Conservation (phyloP, 2,797 vertebrate genomes). For the Vipera ursinii region DNA sequence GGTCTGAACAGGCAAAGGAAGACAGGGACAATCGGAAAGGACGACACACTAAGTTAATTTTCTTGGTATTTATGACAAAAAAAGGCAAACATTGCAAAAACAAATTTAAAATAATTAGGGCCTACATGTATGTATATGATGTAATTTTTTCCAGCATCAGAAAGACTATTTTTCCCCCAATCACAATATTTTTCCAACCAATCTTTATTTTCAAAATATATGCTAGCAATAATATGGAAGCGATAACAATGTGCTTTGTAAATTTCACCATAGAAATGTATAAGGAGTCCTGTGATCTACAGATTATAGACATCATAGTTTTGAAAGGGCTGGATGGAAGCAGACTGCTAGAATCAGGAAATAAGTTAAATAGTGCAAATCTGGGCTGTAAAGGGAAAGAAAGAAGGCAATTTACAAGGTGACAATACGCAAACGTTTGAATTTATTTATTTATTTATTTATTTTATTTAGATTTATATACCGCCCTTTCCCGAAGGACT, state of each 20-base stretch:
- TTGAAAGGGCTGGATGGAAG: not conserved
- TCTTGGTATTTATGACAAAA: not conserved
- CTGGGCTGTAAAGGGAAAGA: not conserved
- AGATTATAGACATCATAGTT: not conserved
- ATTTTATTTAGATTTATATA: too few species aligned
- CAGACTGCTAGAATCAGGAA: not conserved
- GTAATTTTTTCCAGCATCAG: not conserved
- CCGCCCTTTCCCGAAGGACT: too few species aligned
- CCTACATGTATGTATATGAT: not conserved
- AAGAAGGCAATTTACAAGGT: not conserved
- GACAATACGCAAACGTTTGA: not conserved
- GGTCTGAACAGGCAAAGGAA: not conserved
- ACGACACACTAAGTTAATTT: not conserved
- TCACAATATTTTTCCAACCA: not conserved
- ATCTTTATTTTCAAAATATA: not conserved
- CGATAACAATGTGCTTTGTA: not conserved
- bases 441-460: too few species aligned
- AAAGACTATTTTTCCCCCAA: not conserved
- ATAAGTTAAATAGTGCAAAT: not conserved
- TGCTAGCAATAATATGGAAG: not conserved
- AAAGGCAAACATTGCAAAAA: not conserved
- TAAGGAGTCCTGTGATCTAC: not conserved
- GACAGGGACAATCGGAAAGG: not conserved
- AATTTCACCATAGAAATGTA: not conserved
- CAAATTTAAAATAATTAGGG: not conserved